phyloP scores from a whole-genome alignment of 2,113 vertebrate species.

The Saccopteryx bilineata region DNA sequence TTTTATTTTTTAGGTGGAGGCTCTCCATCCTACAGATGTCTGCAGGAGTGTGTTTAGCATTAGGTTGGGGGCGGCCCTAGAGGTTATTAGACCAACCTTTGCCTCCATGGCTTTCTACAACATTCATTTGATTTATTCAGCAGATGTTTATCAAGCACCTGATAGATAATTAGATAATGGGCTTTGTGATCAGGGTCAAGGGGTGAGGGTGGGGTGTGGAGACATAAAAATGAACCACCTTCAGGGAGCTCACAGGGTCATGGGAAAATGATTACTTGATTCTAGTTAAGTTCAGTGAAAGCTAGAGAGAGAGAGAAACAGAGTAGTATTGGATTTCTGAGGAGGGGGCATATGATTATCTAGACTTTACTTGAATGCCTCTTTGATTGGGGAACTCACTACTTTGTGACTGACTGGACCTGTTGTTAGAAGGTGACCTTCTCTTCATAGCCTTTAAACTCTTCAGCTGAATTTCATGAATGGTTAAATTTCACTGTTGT shows the following conservation, averaged over 20 bases:
- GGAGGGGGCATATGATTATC: not conserved
- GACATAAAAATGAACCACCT: not conserved
- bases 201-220: not conserved
- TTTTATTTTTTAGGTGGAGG: not conserved
- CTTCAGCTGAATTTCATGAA: not conserved
- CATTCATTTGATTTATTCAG: not conserved
- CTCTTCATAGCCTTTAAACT: not conserved
- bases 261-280: not conserved
- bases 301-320: not conserved
- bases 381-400: not conserved
- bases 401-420: not conserved
- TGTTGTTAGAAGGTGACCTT: constrained; percentile 16
- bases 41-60: not conserved
- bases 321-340: not conserved
- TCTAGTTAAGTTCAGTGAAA: not conserved
- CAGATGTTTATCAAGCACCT: not conserved
- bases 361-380: not conserved
- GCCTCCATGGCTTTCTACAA: not conserved
- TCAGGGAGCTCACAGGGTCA: not conserved
- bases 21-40: not conserved
- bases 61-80: not conserved
- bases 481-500: not conserved
- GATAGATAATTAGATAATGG: not conserved
- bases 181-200: not conserved
- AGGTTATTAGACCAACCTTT: constrained; percentile 13